Evolutionary conservation across 1,140 invertebrate species (phyloP), one percentile per base, ranked within the genome.

Genomic region (Aricia agestis): DNA sequence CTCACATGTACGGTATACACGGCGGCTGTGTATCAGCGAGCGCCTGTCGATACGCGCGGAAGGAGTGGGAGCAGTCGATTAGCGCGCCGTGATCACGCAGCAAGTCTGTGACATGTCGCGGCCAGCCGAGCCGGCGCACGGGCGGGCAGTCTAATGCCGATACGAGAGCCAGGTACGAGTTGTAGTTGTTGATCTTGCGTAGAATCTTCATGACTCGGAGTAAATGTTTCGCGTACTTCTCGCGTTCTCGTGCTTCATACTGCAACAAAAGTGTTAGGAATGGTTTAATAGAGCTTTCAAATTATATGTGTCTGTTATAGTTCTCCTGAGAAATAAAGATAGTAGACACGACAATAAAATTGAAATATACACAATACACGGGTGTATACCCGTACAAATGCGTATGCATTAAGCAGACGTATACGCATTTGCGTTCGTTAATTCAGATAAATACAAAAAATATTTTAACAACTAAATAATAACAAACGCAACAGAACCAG

Each of bases 141-240:
- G 99, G 98, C 7, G 98, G 98, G 42, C 98, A 99, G 92, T 99
- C 98, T 67, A 99, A 92, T 19, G 99, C 99, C 10, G 98, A 99
- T 32, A 99, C 92, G 72, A 99, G 93, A 6, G 98, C 98, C 75
- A 99, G 92, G 93, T 99, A 99, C 57, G 98, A 99, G 92, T 99
- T 99, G 86, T 99, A 99, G 92, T 99, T 99, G 88, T 98, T 99
- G 84, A 99, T 96, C 88, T 99, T 99, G 72, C 98, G 93, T 72
- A 99, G 92, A 82, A 98, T 96, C 92, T 99, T 98, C 98, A 99
- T 99, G 66, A 99, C 98, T 92, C 99, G 99, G 52, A 99, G 97
- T 84, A 99, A 99, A 86, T 99, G 99, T 72, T 96, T 95, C 57
- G 99, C 97, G 86, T 98, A 98, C 86, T 96, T 97, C 91, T 99